Percentiles rank a stretch among this genome's conserved stretches.
Conservation (phyloP, 2,113 vertebrate species). For the Engystomops pustulosus region DNA sequence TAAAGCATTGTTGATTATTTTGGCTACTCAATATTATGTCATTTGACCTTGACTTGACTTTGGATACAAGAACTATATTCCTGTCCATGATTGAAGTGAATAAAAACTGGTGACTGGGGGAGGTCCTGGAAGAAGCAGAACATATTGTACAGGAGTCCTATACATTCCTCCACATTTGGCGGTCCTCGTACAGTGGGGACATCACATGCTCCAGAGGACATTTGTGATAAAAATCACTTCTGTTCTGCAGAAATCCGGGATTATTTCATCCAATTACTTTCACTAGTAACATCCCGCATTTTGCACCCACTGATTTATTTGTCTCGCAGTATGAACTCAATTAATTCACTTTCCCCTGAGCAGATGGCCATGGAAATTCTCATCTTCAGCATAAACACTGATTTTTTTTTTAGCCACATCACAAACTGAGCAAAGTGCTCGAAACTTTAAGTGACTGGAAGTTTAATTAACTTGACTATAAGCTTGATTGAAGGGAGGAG, state of each 20-base stretch:
- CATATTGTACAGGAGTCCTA: background rate
- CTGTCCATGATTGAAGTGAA: background rate
- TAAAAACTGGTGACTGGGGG: background rate
- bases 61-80: background rate
- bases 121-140: background rate
- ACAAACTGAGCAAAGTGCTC: constrained; percentile 31
- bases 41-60: background rate
- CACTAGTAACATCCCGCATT: constrained; percentile 46
- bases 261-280: constrained; percentile 51
- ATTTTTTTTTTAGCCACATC: constrained; percentile 35
- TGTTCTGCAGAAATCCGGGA: constrained; percentile 21
- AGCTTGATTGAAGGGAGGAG: constrained; percentile 43
- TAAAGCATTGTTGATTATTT: no score
- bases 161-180: background rate
- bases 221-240: constrained; percentile 20
- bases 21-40: no score
- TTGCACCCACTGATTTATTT: constrained; percentile 51
- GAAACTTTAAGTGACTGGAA: constrained; percentile 52
- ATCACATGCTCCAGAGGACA: background rate
- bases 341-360: constrained; percentile 54
- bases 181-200: background rate
- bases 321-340: constrained; percentile 46
- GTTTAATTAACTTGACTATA: constrained; percentile 51
- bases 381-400: constrained; percentile 39
- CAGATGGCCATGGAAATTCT: constrained; percentile 52